Evolutionary conservation across 2,797 vertebrate species (phyloP).

Genomic region (Scyliorhinus canicula): DNA sequence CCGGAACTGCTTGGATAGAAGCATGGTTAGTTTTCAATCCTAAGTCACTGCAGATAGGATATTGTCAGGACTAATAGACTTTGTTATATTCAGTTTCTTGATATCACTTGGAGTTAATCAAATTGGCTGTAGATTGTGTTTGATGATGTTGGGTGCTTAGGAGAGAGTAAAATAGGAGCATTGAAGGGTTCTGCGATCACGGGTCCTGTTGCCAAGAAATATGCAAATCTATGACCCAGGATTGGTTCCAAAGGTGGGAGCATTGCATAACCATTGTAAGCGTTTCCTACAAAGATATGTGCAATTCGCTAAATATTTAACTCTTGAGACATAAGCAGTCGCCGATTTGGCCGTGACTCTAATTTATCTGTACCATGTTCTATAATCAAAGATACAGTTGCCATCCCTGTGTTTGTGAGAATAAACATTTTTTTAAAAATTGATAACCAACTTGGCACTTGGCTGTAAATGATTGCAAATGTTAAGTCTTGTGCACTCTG

Average conservation of each 20-base stretch:
- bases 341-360: background rate
- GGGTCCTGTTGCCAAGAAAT: slow-evolving; percentile 92
- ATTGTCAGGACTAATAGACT: too few species aligned
- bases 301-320: slow-evolving; percentile 40
- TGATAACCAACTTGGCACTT: too few species aligned
- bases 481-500: too few species aligned
- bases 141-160: too few species aligned
- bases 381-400: slow-evolving; percentile 8
- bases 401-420: slow-evolving; percentile 2
- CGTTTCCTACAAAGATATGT: slow-evolving; percentile 42
- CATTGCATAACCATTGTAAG: slow-evolving; percentile 68
- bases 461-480: too few species aligned
- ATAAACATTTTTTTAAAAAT: slow-evolving; percentile 31
- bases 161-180: too few species aligned
- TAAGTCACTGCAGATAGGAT: too few species aligned
- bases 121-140: too few species aligned
- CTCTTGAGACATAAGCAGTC: background rate
- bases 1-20: too few species aligned
- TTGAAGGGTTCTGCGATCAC: slow-evolving; percentile 98
- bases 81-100: too few species aligned
- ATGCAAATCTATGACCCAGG: slow-evolving; percentile 93
- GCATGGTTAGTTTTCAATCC: too few species aligned
- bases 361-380: background rate
- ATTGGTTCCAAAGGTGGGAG: slow-evolving; percentile 95
- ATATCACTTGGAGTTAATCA: too few species aligned